A percentile compares a stretch with the other conserved stretches of the same genome.
phyloP scores from a whole-genome alignment of 2,113 vertebrate species.

The Potamarius usumacintae region DNA sequence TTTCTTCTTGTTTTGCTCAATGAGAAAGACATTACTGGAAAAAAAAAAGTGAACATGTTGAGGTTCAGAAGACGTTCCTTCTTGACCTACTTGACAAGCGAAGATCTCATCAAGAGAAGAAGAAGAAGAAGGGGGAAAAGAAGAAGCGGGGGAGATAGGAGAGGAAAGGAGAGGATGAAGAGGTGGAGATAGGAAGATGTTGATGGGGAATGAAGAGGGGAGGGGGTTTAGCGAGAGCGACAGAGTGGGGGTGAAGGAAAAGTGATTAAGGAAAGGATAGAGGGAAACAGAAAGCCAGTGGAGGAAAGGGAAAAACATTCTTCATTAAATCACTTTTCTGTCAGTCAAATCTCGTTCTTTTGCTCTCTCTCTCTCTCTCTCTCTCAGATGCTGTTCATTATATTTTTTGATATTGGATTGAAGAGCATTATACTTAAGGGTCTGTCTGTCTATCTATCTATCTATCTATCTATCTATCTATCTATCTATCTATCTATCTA shows the following conservation, averaged over 20 bases:
- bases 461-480: neutral
- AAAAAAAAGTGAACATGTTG: neutral
- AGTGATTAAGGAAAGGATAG: constrained; percentile 47
- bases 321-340: neutral
- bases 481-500: neutral
- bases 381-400: neutral
- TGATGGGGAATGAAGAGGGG: constrained; percentile 9
- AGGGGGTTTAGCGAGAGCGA: neutral
- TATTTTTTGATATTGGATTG: neutral
- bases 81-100: neutral
- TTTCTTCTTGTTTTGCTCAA: neutral
- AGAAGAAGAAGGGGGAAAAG: neutral
- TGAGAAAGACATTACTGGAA: neutral
- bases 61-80: neutral
- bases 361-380: neutral
- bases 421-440: neutral
- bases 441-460: neutral
- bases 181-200: constrained; percentile 16
- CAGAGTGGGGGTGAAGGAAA: constrained; percentile 2
- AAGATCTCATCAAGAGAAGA: constrained; percentile 6
- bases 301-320: constrained; percentile 26
- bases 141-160: neutral
- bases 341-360: neutral
- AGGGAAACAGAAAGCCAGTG: constrained; percentile 47
- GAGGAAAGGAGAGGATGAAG: constrained; percentile 13